phyloP scores from a whole-genome alignment of 1,140 invertebrate species.

The Matsumurasca onukii region DNA sequence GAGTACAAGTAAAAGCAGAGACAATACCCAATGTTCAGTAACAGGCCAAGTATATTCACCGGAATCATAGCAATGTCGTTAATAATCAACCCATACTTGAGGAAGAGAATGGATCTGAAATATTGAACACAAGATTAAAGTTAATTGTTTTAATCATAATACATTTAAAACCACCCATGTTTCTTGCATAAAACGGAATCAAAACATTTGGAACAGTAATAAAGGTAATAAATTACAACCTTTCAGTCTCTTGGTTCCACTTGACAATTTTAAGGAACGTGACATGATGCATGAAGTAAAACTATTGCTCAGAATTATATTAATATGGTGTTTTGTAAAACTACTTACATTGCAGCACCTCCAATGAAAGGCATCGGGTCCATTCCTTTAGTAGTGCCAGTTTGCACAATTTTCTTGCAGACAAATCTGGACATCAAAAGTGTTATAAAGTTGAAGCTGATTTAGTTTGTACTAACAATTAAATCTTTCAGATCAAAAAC shows the following conservation, averaged over 20 bases:
- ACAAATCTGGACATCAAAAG: conserved; percentile 54
- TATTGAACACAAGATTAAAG: not conserved
- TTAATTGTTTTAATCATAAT: not conserved
- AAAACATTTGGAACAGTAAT: too few species aligned
- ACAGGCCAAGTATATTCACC: conserved; percentile 69
- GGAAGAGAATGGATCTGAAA: conserved; percentile 64
- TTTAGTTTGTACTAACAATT: conserved; percentile 19
- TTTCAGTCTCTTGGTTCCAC: too few species aligned
- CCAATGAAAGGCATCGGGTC: conserved; percentile 69
- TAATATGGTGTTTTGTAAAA: not conserved
- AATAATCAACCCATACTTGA: conserved; percentile 68
- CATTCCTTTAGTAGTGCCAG: conserved; percentile 60
- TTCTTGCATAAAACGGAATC: too few species aligned
- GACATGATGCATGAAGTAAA: too few species aligned
- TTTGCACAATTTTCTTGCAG: conserved; percentile 67
- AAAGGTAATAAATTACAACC: too few species aligned
- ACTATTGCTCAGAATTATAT: too few species aligned
- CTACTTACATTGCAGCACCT: conserved; percentile 70
- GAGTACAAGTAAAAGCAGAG: conserved; percentile 65
- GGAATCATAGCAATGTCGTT: conserved; percentile 69
- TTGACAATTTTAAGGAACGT: too few species aligned
- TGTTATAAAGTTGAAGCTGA: too few species aligned
- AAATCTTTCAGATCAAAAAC: conserved; percentile 2
- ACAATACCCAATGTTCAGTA: conserved; percentile 64
- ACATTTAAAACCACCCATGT: not conserved